Conservation (phyloP, 2,797 vertebrate genomes). For the Leontopithecus rosalia region DNA sequence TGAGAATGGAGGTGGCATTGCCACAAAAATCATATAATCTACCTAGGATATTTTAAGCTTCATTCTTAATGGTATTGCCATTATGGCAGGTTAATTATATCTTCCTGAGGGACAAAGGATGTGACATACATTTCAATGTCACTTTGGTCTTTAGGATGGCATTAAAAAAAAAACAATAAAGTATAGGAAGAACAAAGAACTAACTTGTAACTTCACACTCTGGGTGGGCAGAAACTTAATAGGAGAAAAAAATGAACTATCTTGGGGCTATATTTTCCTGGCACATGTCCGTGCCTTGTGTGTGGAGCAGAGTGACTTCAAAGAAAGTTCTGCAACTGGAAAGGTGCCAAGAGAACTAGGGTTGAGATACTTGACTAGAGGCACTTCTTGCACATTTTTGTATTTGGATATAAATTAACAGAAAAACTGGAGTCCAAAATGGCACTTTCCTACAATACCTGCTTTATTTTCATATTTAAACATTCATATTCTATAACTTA, state of each 20-base stretch:
- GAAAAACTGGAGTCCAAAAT: background rate
- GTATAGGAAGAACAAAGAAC: constrained; percentile 44
- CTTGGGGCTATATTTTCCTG: constrained; percentile 33
- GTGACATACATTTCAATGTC: background rate
- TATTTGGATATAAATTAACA: background rate
- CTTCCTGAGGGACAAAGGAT: background rate
- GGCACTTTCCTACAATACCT: background rate
- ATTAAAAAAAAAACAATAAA: constrained; percentile 53
- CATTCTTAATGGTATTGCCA: background rate
- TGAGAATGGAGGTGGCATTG: background rate
- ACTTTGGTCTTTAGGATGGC: background rate
- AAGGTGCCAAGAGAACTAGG: constrained; percentile 1
- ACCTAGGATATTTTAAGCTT: background rate
- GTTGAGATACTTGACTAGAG: background rate
- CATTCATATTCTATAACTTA: background rate
- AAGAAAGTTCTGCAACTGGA: constrained; percentile 47
- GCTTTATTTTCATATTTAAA: background rate
- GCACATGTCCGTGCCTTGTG: constrained; percentile 2
- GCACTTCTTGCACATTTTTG: background rate
- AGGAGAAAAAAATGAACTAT: background rate
- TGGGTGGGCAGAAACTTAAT: constrained; percentile 57
- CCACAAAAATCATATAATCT: constrained; percentile 13
- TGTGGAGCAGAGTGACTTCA: constrained; percentile 52
- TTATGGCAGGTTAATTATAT: background rate
- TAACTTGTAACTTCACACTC: constrained; percentile 47